These are phyloP conservation scores for Drosophila nannoptera DNA, from an alignment of 1,140 invertebrate species.

Conservation along the genomic window DNA sequence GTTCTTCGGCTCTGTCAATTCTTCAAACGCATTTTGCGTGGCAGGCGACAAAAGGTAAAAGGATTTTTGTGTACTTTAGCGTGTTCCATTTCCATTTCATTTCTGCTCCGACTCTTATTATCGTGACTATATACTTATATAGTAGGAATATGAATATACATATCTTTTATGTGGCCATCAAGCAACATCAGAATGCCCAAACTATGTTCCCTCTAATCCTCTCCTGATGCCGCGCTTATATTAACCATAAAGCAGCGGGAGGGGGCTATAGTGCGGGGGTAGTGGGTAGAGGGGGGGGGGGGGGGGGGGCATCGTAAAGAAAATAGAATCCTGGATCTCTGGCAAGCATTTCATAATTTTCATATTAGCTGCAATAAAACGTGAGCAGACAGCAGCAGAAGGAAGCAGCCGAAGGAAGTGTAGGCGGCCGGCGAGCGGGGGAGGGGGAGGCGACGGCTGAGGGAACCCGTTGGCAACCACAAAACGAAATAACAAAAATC, in stretches of 20 bases:
- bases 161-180: background rate
- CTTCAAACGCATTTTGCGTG: conserved; percentile 61
- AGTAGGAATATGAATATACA: background rate
- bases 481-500: conserved; percentile 71
- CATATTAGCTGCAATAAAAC: conserved; percentile 68
- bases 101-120: background rate
- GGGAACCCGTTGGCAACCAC: conserved; percentile 18
- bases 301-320: conserved; percentile 35
- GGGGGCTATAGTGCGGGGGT: background rate
- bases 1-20: conserved; percentile 49
- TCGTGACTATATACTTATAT: background rate
- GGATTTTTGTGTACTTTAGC: conserved; percentile 53
- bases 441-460: background rate
- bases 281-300: background rate
- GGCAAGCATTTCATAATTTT: conserved; percentile 64
- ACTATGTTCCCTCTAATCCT: too few species aligned
- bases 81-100: background rate
- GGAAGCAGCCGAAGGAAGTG: background rate
- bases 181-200: too few species aligned
- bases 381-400: conserved; percentile 3
- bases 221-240: background rate
- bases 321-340: conserved; percentile 44
- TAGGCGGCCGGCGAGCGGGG: background rate
- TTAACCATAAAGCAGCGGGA: background rate
- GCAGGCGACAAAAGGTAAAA: conserved; percentile 57